Base-by-base conservation (phyloP, 2,888 invertebrate genomes). In the Pandemis cinnamomeana region DNA sequence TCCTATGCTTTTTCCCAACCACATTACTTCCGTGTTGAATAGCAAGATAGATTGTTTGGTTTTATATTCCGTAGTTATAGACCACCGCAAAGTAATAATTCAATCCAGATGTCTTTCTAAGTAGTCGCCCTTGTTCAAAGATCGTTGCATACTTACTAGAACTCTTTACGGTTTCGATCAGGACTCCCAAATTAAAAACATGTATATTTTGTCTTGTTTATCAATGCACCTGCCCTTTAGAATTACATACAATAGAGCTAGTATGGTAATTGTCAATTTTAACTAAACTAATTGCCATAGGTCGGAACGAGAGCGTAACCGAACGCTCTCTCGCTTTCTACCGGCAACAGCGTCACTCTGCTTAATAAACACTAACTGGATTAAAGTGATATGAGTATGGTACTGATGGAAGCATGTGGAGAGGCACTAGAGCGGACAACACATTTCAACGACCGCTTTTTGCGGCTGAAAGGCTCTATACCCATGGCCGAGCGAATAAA, bases 251-350 rank as follows among this genome's bases (percentile, higher is more conserved):
- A 74, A 67, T 51, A 13, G 15, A 27, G 41, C 63, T 42, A 64
- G 71, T 75, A 69, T 73, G 71, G 80, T 87, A 87, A 87, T 87
- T 84, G 87, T 80, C 85, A 87, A 87, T 87, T 87, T 85, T 80
- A 81, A 82, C 81, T 77, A 80, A 76, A 78, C 81, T 89, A 89
- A 89, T 89, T 89, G 84, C 80, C 79, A 77, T 75, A 75, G 79
- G 76, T 44, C 62, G 62, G 71, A 88, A 90, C 79, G 87, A 89
- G 89, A 89, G 86, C 91, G 89, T 89, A 86, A 88, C 89, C 69
- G 48, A 79, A 46, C 74, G 67, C 86, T 87, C 85, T 85, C 86
- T 87, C 84, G 81, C 87, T 88, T 88, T 89, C 84, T 71, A 64
- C 67, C 63, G 58, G 13, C 67, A 73, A 74, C 27, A 36, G 66